Base-by-base conservation (phyloP, 2,113 vertebrate genomes). In the Siphamia tubifer region DNA sequence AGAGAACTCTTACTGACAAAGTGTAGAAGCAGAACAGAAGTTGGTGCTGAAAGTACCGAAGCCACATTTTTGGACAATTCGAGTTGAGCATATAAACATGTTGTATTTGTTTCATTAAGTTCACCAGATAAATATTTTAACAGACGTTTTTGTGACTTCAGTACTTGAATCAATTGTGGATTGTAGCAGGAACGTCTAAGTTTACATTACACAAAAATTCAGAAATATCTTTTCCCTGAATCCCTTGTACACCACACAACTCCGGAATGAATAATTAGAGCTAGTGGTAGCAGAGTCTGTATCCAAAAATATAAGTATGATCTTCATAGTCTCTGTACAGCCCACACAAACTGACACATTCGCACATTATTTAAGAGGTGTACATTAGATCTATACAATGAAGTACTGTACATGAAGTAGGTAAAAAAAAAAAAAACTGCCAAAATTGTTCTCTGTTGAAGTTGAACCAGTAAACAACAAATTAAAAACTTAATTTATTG, bases 201-300 rank as follows among this genome's bases (percentile, higher is more conserved):
- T 62, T 76, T 51, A 16, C 19, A 23, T 45, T 21, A 42, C 57
- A 8, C 38, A 63, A 10, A 57, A 35, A 48, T 51, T 54, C 54
- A 40, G 56, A 56, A 79, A 54, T 47, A 52, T 77, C 35, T 27
- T n/a, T n/a, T 62, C 52, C n/a, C 24, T n/a, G 27, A 58, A 35
- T 35, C 42, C 58, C 60, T 36, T 19, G 15, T 34, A 31, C 51
- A 69, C 16, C 16, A 42, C 25, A 15, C 27, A 58, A 19, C 7
- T 23, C 19, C 34, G 44, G 30, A 51, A 74, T 56, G 28, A 20
- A 65, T n/a, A n/a, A 75, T 83, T 75, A 64, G 52, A 34, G 17
- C 25, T 48, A 55, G 16, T 40, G 24, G 8, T 20, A 60, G 38
- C 27, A 52, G 20, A 12, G 4, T 35, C 21, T n/a, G 16, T 8